Conservation (phyloP, 2,797 vertebrate species). For the Psittacula echo region DNA sequence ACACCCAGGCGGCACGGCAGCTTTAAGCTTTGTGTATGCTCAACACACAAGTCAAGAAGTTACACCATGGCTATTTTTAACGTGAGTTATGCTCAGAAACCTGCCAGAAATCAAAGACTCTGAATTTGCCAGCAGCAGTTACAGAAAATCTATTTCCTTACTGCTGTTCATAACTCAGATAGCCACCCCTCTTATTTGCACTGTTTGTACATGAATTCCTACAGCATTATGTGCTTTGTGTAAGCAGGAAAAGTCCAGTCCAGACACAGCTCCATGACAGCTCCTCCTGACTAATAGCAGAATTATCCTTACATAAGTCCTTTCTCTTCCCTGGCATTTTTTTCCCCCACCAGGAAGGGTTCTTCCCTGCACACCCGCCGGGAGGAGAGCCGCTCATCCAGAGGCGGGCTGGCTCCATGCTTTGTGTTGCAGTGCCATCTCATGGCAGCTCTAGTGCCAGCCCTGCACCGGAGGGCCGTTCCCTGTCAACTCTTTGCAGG, state of each 20-base stretch:
- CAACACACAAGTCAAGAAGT: background rate
- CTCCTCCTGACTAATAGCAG: constrained; percentile 43
- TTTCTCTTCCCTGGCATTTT: background rate
- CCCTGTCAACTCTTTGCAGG: background rate
- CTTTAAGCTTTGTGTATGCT: background rate
- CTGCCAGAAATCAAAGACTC: background rate
- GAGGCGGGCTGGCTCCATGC: constrained; percentile 25
- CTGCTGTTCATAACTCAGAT: background rate
- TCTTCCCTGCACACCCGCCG: background rate
- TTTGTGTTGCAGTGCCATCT: constrained; percentile 78
- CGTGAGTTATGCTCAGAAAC: background rate
- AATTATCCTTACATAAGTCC: constrained; percentile 44
- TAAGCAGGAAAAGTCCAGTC: constrained; percentile 60
- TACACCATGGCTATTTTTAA: background rate
- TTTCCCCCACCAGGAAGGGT: background rate
- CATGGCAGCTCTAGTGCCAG: constrained; percentile 54
- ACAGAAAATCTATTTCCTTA: constrained; percentile 11
- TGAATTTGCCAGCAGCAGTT: background rate
- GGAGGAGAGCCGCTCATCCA: background rate
- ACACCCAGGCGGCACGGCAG: background rate
- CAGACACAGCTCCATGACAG: constrained; percentile 42
- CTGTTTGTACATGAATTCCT: constrained; percentile 59
- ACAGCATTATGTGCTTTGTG: constrained; percentile 17
- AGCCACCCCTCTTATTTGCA: background rate
- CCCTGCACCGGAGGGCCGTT: background rate